Evolutionary conservation across 2,797 vertebrate species (phyloP).

Genomic region (Microhierax caerulescens): DNA sequence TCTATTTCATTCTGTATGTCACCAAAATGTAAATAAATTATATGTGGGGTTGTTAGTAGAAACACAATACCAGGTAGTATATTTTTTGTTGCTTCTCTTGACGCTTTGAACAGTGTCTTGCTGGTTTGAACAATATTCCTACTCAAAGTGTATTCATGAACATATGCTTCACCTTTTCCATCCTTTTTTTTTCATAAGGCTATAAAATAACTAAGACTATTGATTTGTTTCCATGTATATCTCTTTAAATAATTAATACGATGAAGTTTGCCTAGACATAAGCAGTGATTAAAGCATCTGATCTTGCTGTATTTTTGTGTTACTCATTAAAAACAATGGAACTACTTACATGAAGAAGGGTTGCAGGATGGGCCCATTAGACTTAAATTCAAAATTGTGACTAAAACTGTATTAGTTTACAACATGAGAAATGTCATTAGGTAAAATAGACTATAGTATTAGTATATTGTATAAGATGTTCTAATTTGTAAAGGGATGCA

Average conservation of each 20-base stretch:
- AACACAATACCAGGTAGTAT: background rate
- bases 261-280: constrained; percentile 6
- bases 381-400: background rate
- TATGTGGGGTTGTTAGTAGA: constrained; percentile 18
- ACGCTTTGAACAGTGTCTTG: background rate
- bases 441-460: background rate
- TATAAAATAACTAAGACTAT: constrained; percentile 24
- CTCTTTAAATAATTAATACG: constrained; percentile 59
- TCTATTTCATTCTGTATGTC: constrained; percentile 10
- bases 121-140: background rate
- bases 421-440: background rate
- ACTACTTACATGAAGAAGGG: background rate
- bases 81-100: background rate
- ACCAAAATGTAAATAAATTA: constrained; percentile 16
- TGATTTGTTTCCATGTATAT: constrained; percentile 31
- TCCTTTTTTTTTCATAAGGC: background rate
- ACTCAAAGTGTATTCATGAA: background rate
- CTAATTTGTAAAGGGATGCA: background rate
- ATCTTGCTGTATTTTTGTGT: background rate
- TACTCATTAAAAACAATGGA: background rate
- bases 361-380: background rate
- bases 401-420: background rate
- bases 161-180: background rate
- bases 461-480: background rate
- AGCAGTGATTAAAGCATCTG: constrained; percentile 10